Conservation (phyloP, 2,113 vertebrate species). For the Platichthys flesus region DNA sequence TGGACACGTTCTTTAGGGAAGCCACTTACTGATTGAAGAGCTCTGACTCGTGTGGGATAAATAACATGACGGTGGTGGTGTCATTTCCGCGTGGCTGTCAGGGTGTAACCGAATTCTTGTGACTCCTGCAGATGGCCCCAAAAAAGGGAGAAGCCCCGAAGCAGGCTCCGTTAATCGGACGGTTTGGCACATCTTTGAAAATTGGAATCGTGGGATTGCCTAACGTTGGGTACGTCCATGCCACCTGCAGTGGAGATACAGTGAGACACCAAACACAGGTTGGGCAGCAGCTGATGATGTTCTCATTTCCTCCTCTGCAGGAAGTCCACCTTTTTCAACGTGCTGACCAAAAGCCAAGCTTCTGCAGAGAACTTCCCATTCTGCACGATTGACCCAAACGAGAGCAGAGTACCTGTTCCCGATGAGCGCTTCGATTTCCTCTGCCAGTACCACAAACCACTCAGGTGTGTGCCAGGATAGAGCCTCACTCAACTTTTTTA, state of each 20-base stretch:
- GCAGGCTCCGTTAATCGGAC: slow-evolving; percentile 89
- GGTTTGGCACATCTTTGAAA: slow-evolving; percentile 97
- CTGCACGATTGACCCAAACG: slow-evolving; percentile 98
- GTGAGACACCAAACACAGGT: not conserved
- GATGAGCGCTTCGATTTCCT: slow-evolving; percentile 96
- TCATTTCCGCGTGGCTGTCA: not conserved
- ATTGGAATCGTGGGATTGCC: slow-evolving; percentile 98
- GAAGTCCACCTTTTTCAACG: slow-evolving; percentile 99
- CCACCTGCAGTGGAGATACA: not conserved
- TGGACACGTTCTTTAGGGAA: slow-evolving; percentile 45
- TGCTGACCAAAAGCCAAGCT: slow-evolving; percentile 96
- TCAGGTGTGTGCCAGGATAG: slow-evolving; percentile 82
- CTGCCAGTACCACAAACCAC: slow-evolving; percentile 95
- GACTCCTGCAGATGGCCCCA: slow-evolving; percentile 90
- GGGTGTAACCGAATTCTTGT: slow-evolving; percentile 11
- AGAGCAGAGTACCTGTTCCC: slow-evolving; percentile 96
- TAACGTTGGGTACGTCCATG: slow-evolving; percentile 94
- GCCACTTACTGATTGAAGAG: not conserved
- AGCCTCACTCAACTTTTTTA: too few species aligned
- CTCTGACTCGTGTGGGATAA: not conserved
- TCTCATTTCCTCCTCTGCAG: slow-evolving; percentile 69
- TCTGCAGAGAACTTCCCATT: slow-evolving; percentile 98
- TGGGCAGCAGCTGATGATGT: not conserved
- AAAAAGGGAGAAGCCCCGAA: slow-evolving; percentile 95
- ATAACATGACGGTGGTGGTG: not conserved